Conservation (phyloP, 2,888 invertebrate species). For the Micoletzkya japonica region DNA sequence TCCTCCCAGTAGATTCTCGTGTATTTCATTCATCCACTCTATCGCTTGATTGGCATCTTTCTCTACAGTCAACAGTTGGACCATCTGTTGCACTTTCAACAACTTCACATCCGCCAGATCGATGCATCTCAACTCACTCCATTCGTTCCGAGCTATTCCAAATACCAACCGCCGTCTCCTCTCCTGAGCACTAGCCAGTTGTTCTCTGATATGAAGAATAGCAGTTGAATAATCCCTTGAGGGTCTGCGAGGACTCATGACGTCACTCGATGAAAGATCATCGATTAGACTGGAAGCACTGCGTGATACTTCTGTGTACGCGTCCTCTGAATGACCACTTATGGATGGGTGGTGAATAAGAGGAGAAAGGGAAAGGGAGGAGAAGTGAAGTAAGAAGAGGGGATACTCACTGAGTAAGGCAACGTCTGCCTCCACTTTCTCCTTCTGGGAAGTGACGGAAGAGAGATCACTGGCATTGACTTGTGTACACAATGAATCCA, state of each 20-base stretch:
- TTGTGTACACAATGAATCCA: constrained; percentile 66
- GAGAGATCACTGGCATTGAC: constrained; percentile 61
- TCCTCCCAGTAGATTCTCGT: no score
- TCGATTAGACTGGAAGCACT: no score
- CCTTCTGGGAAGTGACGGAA: constrained; percentile 63
- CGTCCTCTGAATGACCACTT: no score
- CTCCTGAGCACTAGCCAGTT: constrained; percentile 37
- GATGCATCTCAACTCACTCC: constrained; percentile 64
- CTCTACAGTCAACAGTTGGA: constrained; percentile 78
- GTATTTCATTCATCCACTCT: constrained; percentile 78
- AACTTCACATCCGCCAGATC: constrained; percentile 79
- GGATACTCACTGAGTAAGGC: constrained; percentile 61
- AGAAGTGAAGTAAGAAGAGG: no score
- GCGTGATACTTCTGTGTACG: no score
- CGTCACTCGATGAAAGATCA: no score
- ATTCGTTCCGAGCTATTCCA: background rate
- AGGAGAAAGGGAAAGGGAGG: no score
- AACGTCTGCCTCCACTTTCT: constrained; percentile 64
- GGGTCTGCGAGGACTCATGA: no score
- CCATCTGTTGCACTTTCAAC: constrained; percentile 78
- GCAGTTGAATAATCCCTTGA: constrained; percentile 75
- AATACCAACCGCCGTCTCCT: constrained; percentile 35
- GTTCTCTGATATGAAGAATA: constrained; percentile 73
- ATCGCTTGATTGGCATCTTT: constrained; percentile 78
- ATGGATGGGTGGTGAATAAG: no score